Evolutionary conservation across 1,140 invertebrate genomes (phyloP), one percentile per base, ranked within the genome.

Genomic region (Ectropis grisescens): DNA sequence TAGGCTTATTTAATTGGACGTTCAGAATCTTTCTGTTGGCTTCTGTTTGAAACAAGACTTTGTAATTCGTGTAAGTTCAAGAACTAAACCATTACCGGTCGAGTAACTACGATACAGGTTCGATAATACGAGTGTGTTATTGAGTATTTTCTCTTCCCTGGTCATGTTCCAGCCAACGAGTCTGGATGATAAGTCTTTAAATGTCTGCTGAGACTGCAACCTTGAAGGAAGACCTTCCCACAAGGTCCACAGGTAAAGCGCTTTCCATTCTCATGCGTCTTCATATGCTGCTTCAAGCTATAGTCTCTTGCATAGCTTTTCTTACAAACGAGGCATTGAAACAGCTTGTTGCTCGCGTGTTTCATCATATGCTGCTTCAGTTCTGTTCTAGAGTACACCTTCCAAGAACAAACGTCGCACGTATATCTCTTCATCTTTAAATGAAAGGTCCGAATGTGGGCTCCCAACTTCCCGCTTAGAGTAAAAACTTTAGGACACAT

Each of bases 281-380:
- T 86, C 46, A 89, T 84, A 53, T 92, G 90, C 29, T 90, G 85
- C 26, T 88, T 84, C 70, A 91, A 85, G 23, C 88, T 90, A 58
- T 90, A 87, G 45, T 89, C 89, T 33, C 89, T 81, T 1, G 87
- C 89, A 54, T 89, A 90, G 0, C 83, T 60, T 33, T 87, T 85
- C 28, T 84, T 81, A 46, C 89, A 90, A 3, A 86, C 58, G 33
- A 68, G 59, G 42, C 86, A 88, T 25, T 84, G 68, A 44, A 83
- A 87, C n/a, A 85, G 86, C 6, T 84, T 71, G 43, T 87, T 88
- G 0, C 88, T 88, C 1, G 86, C 87, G 38, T 91, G 88, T 4
- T 84, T 85, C 11, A 90, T 66, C 82, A 93, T 91, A 57, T 87
- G 84, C 9, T 85, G 82, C 8, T 82, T 83, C 14, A 90, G 64